Base-by-base conservation (phyloP, 1,140 invertebrate genomes). In the Eupristina koningsbergeri region DNA sequence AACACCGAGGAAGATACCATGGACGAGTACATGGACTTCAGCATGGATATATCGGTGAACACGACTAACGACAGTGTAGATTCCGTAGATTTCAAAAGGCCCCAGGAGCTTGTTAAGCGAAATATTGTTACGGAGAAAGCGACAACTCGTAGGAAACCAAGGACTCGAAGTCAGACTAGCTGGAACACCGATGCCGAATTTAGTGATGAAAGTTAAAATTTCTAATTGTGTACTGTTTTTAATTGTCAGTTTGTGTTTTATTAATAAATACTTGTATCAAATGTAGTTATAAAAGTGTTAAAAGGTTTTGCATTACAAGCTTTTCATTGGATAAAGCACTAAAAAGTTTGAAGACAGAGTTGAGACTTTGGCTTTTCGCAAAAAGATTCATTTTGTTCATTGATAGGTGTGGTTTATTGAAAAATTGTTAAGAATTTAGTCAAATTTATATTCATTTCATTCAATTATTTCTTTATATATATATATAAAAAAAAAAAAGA, bases 21-120 rank as follows among this genome's bases (percentile, higher is more conserved):
- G 77, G 80, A 85, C 31, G 84, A 84, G 26, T 85, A 88, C 50
- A n/a, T 82, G 13, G 41, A 84, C 34, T 0, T 83, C 6, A 63
- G 80, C 61, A 11, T 67, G 34, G n/a, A 71, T 22, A 53, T 39
- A 1, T 73, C 82, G 26, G n/a, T 22, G 0, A 34, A 88, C 11
- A 75, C 71, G 36, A 75, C 85, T 17, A 82, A 84, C n/a, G 85
- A 87, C 26, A 83, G 80, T 53, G 19, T 64, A 41, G 47, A 77
- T 0, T 22, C 63, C 8, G 31, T 82, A 17, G 81, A 86, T 2
- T 89, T 89, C 36, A 88, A 89, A 50, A 15, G 71, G 7, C 89
- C 89, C 11, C 31, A 75, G 39, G 85, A 88, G 1, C 88, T 84
- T 36, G 39, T 34, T 11, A 73, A 29, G 39, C 36, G 39, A 1